Base-by-base conservation (phyloP, 2,113 vertebrate species). In the Gobio gobio region DNA sequence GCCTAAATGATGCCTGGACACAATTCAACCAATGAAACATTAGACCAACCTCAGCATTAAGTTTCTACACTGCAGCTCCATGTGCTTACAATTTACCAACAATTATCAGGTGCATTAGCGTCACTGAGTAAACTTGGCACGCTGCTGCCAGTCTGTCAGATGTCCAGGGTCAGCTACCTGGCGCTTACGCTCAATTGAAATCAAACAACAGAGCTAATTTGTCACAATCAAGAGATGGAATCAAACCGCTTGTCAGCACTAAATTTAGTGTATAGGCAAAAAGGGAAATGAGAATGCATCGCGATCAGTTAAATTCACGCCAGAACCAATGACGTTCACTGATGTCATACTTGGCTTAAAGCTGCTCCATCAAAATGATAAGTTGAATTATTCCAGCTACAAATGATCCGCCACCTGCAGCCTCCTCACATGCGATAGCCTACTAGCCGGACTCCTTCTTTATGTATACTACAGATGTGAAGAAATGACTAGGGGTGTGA, bases 21-120 rank as follows among this genome's bases (percentile, higher is more conserved):
- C 49, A 56, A 73, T 63, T 81, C 75, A 80, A 78, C 63, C 20
- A 40, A 29, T 43, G 59, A 54, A 45, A 86, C 51, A 59, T 68
- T 82, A 66, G 43, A 78, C 43, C 18, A n/a, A 43, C 22, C 22
- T 16, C 86, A 78, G 29, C 64, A 58, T 51, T 78, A 79, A 29
- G 29, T 63, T 54, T 72, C 72, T 61, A 85, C 45, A 7, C 36
- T 61, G 49, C 47, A 70, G 61, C 86, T 47, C 14, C 75, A 85
- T 83, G 68, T 87, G 86, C 79, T 83, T 81, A 58, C 68, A 85
- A 81, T 89, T 70, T 72, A 58, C 70, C 70, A 51, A 72, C 24
- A 77, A 72, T 51, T 56, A 77, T 83, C 78, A 81, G 47, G 61
- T 84, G 76, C 13, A 83, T 72, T 20, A 36, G 79, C 66, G 7